A percentile compares a stretch with the other conserved stretches of the same genome.
Evolutionary conservation across 92 coral and sea anemone species (phyloP).

Genomic region (Epizoanthus ramosus): DNA sequence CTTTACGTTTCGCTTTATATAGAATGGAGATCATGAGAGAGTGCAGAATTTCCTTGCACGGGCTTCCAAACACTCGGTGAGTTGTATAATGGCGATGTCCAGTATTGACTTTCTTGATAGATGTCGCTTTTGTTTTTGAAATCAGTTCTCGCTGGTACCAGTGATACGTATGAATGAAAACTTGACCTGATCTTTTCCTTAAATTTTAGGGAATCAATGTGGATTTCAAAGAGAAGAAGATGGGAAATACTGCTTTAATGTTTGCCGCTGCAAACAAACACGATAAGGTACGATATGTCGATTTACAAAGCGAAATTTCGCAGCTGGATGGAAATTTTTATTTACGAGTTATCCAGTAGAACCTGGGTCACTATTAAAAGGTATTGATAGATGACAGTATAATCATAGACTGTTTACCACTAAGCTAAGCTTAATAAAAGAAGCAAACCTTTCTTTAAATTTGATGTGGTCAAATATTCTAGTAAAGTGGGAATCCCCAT

Average conservation of each 20-base stretch:
- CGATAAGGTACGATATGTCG: slow-evolving; percentile 48
- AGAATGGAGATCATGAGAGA: slow-evolving; percentile 85
- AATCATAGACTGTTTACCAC: no score
- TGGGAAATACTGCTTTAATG: slow-evolving; percentile 77
- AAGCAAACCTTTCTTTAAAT: no score
- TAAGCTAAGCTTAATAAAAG: no score
- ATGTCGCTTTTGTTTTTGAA: background rate
- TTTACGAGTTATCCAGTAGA: background rate
- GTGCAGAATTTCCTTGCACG: slow-evolving; percentile 80
- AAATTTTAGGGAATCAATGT: slow-evolving; percentile 70
- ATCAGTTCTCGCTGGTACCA: background rate
- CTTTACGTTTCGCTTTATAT: slow-evolving; percentile 3
- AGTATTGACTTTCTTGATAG: no score
- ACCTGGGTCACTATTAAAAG: no score
- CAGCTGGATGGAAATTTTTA: background rate
- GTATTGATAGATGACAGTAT: no score
- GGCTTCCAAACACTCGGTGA: slow-evolving; percentile 70
- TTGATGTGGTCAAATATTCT: no score
- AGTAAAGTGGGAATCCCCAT: no score
- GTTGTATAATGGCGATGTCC: background rate
- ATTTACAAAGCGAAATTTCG: background rate
- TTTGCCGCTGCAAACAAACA: slow-evolving; percentile 70
- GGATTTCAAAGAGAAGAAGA: slow-evolving; percentile 70
- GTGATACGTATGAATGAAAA: background rate
- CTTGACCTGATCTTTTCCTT: background rate